Conservation (phyloP, 2,113 vertebrate genomes). For the Malurus elegans region DNA sequence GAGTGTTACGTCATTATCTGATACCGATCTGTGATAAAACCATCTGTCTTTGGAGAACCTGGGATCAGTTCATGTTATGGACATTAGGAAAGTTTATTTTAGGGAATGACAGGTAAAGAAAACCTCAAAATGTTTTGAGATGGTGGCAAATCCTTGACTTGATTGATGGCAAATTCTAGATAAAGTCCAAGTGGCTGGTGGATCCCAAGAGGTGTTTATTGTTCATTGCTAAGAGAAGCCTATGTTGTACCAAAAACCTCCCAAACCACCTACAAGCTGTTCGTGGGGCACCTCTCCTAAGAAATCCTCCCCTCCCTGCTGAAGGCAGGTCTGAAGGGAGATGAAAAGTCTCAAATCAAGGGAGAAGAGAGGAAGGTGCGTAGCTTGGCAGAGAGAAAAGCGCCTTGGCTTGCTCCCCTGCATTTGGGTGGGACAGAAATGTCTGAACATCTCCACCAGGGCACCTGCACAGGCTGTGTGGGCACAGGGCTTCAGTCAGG, state of each 20-base stretch:
- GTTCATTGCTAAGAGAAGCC: background rate
- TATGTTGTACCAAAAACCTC: background rate
- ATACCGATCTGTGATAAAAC: background rate
- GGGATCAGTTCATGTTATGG: background rate
- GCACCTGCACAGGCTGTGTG: slow-evolving; percentile 12
- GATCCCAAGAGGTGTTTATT: background rate
- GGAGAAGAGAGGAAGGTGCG: background rate
- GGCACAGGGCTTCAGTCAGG: slow-evolving; percentile 43
- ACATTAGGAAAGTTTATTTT: background rate
- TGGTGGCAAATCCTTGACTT: background rate
- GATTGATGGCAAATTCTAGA: no score
- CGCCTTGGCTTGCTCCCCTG: slow-evolving; percentile 52
- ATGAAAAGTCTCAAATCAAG: background rate
- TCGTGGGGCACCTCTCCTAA: background rate
- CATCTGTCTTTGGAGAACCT: background rate
- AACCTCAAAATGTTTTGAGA: background rate
- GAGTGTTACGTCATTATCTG: background rate
- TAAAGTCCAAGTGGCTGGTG: background rate
- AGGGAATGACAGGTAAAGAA: background rate
- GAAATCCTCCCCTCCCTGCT: background rate
- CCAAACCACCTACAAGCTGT: background rate
- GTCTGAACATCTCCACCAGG: slow-evolving; percentile 29
- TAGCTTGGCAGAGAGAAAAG: background rate
- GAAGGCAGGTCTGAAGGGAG: background rate
- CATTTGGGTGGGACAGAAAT: background rate